Percentiles rank a stretch among this genome's conserved stretches.
Evolutionary conservation across 2,113 vertebrate species (phyloP).

Genomic region (Xenopus borealis): DNA sequence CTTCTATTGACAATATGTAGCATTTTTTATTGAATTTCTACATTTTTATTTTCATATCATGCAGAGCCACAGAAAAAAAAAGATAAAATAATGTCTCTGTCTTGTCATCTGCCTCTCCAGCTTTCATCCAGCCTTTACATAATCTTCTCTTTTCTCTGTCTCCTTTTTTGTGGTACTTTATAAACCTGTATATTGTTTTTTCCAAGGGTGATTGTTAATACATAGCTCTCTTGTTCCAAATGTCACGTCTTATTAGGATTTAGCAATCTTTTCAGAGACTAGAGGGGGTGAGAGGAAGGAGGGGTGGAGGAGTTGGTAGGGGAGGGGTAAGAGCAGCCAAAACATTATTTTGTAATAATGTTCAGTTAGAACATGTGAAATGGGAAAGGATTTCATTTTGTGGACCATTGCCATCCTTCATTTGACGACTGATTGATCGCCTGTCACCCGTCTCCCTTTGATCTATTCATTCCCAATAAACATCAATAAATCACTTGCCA

Average conservation of each 20-base stretch:
- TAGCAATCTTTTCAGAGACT: slow-evolving; percentile 50
- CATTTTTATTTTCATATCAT: slow-evolving; percentile 50
- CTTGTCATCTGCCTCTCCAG: slow-evolving; percentile 73
- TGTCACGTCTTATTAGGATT: slow-evolving; percentile 61
- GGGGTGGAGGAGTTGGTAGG: neutral
- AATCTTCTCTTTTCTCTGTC: slow-evolving; percentile 23
- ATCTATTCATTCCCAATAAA: slow-evolving; percentile 98
- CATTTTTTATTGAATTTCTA: slow-evolving; percentile 48
- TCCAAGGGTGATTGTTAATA: slow-evolving; percentile 29
- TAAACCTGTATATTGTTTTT: neutral
- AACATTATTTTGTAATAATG: slow-evolving; percentile 77
- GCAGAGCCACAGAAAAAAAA: slow-evolving; percentile 53
- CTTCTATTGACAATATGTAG: slow-evolving; percentile 48
- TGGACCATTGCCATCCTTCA: slow-evolving; percentile 93
- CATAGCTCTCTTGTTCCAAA: slow-evolving; percentile 52
- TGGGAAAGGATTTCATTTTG: slow-evolving; percentile 76
- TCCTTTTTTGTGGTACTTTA: slow-evolving; percentile 19
- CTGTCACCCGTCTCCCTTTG: slow-evolving; percentile 89
- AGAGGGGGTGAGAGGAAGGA: slow-evolving; percentile 2
- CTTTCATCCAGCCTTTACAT: slow-evolving; percentile 54
- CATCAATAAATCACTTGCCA: slow-evolving; percentile 92
- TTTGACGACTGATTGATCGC: slow-evolving; percentile 96
- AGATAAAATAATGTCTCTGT: slow-evolving; percentile 54
- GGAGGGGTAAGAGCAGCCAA: slow-evolving; percentile 55
- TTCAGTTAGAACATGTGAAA: slow-evolving; percentile 68